Base-by-base conservation (phyloP, 2,113 vertebrate genomes). In the Dasypus novemcinctus region DNA sequence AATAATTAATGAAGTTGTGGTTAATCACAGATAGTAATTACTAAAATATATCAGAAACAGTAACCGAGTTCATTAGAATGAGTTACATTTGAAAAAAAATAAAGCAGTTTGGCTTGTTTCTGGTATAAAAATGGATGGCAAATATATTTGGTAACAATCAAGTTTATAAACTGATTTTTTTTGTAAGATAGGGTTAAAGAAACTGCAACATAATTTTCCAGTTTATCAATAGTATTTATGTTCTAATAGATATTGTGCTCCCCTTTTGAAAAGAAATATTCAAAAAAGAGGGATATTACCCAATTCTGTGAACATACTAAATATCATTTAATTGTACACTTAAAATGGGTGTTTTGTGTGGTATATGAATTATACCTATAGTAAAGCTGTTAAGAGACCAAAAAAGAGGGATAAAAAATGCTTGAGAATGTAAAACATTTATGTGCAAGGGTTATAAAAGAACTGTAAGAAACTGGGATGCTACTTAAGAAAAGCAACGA, bases 21-120 rank as follows among this genome's bases (percentile, higher is more conserved):
- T 68, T 78, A 95, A 87, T 92, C 33, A 27, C 33, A 75, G 33
- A 83, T 72, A 92, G 27, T 69, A 87, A 80, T 90, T 90, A 80
- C 8, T 15, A 63, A 89, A 69, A 86, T 76, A 4, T 64, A 66
- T 94, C 29, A 78, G 20, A 95, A 75, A 81, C 5, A 74, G 9
- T 87, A 90, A 86, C 38, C 43, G 31, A 69, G 38, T 52, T 90
- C 79, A 90, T 93, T 75, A 87, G 41, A 54, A 61, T 31, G 27
- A 75, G 23, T 23, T 87, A 12, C 43, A 20, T 82, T 61, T n/a
- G n/a, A 52, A 63, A n/a, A 85, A 57, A 1, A 79, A 79, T 90
- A 31, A 33, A 94, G 20, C 21, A 46, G 12, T 71, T 71, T 85
- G 64, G 4, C 52, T 76, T 43, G 9, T 76, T 92, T 92, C 52